Evolutionary conservation across 2,797 vertebrate species (phyloP).

Genomic region (Enteromius afrohamiltoni): DNA sequence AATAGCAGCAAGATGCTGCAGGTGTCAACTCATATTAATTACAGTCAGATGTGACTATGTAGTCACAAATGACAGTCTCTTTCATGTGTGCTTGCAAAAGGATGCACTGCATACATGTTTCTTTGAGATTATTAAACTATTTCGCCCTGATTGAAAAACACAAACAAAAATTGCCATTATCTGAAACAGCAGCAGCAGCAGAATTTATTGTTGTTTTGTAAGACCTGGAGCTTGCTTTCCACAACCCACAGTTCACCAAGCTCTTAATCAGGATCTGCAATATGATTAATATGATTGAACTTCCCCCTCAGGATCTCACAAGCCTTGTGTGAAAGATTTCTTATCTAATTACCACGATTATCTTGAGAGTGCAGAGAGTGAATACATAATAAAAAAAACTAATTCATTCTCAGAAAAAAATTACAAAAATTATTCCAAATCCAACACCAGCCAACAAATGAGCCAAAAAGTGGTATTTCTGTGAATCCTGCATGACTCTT

Average conservation of each 20-base stretch:
- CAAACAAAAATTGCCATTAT: background rate
- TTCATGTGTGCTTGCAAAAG: background rate
- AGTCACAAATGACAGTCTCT: conserved; percentile 24
- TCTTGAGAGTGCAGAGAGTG: conserved; percentile 53
- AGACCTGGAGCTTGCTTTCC: conserved; percentile 30
- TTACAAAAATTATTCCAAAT: conserved; percentile 4
- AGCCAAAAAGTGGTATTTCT: background rate
- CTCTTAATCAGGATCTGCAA: conserved; percentile 63
- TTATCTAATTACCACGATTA: conserved; percentile 61
- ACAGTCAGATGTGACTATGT: conserved; percentile 39
- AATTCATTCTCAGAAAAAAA: conserved; percentile 10
- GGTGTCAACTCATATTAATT: conserved; percentile 47
- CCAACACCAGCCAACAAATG: background rate
- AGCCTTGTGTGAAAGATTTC: conserved; percentile 57
- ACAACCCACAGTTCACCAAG: conserved; percentile 52
- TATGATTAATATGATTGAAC: conserved; percentile 60
- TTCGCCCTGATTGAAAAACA: conserved; percentile 10
- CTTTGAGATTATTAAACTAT: conserved; percentile 11
- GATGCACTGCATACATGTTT: background rate
- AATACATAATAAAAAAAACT: background rate
- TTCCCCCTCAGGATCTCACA: conserved; percentile 43
- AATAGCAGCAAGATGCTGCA: conserved; percentile 37
- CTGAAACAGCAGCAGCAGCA: background rate
- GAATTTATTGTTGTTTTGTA: conserved; percentile 23
- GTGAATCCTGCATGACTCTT: background rate